A percentile compares a stretch with the other conserved stretches of the same genome.
Evolutionary conservation across 2,888 invertebrate genomes (phyloP).

Genomic region (Glyphotaelius pellucidus): DNA sequence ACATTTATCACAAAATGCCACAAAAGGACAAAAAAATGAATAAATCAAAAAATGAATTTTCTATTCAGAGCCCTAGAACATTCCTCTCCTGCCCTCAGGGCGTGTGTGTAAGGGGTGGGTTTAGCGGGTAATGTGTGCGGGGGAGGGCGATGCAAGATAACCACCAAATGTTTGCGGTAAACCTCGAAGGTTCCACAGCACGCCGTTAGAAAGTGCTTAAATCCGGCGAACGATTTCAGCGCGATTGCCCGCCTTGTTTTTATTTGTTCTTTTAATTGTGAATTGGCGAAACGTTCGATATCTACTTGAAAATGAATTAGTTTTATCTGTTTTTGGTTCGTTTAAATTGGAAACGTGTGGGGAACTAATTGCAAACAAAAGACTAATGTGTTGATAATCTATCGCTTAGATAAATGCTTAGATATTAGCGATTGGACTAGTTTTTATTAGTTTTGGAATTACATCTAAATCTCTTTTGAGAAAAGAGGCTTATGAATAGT

Average conservation of each 20-base stretch:
- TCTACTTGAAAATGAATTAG: neutral
- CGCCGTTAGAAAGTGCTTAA: neutral
- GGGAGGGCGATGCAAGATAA: conserved; percentile 11
- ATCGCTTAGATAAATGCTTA: too few species aligned
- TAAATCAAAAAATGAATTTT: neutral
- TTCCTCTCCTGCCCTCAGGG: neutral
- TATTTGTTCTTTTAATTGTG: conserved; percentile 19
- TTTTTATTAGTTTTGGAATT: too few species aligned
- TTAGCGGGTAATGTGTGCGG: neutral
- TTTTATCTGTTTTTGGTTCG: conserved; percentile 6
- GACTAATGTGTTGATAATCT: neutral
- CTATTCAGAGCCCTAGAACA: neutral
- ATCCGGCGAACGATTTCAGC: neutral
- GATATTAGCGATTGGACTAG: too few species aligned
- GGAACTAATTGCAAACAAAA: neutral
- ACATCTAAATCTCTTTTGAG: too few species aligned
- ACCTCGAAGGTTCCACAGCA: neutral
- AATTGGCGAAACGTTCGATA: neutral
- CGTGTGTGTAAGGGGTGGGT: neutral
- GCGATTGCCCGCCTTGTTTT: conserved; percentile 11
- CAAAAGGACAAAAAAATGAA: too few species aligned
- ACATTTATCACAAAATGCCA: too few species aligned
- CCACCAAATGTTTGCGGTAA: conserved; percentile 4
- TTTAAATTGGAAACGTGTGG: neutral
- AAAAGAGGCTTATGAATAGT: neutral